Conservation (phyloP, 2,113 vertebrate species). For the Nothocercus nigrocapillus region DNA sequence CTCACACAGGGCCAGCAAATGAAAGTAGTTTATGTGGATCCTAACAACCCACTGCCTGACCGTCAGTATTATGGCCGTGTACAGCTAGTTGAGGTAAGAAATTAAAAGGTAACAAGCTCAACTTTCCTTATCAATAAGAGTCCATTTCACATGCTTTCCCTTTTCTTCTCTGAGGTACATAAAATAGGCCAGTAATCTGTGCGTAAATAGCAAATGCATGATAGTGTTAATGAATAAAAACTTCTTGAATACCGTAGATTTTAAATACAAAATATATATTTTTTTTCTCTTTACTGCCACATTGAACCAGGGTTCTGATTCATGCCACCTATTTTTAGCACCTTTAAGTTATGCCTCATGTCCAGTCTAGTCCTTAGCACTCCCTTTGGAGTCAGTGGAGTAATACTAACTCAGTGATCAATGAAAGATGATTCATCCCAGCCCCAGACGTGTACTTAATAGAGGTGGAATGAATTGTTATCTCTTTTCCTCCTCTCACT, state of each 20-base stretch:
- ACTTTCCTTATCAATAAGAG: background rate
- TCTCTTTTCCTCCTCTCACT: background rate
- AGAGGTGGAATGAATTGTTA: background rate
- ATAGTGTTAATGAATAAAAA: background rate
- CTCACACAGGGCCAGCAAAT: slow-evolving; percentile 81
- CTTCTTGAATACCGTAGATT: background rate
- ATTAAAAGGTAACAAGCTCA: too few relatives aligned
- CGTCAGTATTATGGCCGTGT: slow-evolving; percentile 84
- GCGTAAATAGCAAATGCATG: background rate
- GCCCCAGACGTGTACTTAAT: background rate
- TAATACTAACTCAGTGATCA: background rate
- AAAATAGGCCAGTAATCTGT: background rate
- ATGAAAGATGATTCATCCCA: slow-evolving; percentile 14
- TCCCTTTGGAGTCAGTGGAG: background rate
- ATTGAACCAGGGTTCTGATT: background rate
- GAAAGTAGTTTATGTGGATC: slow-evolving; percentile 81
- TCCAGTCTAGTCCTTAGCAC: background rate
- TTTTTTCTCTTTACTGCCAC: background rate
- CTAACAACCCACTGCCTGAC: slow-evolving; percentile 84
- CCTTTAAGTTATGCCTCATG: background rate
- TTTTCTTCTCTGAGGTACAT: background rate
- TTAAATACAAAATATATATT: background rate
- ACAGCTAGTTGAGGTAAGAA: slow-evolving; percentile 89
- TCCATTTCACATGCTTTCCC: background rate
- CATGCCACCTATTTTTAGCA: background rate